A percentile compares a stretch with the other conserved stretches of the same genome.
Evolutionary conservation across 2,888 invertebrate genomes (phyloP).

Genomic region (Rhogogaster chlorosoma): DNA sequence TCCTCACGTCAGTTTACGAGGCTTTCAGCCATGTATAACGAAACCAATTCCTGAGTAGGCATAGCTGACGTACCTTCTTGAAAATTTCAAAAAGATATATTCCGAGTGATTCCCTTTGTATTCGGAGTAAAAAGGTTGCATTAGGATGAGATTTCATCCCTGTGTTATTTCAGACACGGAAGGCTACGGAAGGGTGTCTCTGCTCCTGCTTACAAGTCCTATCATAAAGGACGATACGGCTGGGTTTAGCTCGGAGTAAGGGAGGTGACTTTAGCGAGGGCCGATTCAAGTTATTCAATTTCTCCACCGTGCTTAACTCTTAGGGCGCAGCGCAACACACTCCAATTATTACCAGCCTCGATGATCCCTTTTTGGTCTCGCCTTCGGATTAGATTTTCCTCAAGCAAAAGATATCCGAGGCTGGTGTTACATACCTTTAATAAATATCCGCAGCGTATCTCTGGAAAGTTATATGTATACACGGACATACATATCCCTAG

Average conservation of each 20-base stretch:
- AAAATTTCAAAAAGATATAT: background rate
- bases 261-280: slow-evolving; percentile 31
- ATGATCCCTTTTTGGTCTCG: slow-evolving; percentile 34
- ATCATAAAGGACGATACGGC: slow-evolving; percentile 1
- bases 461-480: background rate
- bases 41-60: background rate
- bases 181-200: slow-evolving; percentile 35
- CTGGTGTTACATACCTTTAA: background rate
- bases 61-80: background rate
- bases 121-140: background rate
- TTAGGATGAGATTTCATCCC: slow-evolving; percentile 59
- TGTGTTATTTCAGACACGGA: slow-evolving; percentile 54
- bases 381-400: slow-evolving; percentile 24
- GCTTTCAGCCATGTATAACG: background rate
- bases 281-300: slow-evolving; percentile 41
- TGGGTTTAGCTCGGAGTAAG: slow-evolving; percentile 4
- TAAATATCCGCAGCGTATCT: background rate
- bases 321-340: slow-evolving; percentile 28
- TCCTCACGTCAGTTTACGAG: background rate
- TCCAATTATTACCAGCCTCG: slow-evolving; percentile 44
- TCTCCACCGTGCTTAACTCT: slow-evolving; percentile 31
- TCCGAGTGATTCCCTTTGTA: slow-evolving; percentile 3
- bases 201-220: background rate
- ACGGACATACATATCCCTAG: too few relatives aligned
- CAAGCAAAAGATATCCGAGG: background rate